These are phyloP conservation scores for Hypomecis atomaria DNA, from an alignment of 2,888 invertebrate genomes.

Conservation along the genomic window DNA sequence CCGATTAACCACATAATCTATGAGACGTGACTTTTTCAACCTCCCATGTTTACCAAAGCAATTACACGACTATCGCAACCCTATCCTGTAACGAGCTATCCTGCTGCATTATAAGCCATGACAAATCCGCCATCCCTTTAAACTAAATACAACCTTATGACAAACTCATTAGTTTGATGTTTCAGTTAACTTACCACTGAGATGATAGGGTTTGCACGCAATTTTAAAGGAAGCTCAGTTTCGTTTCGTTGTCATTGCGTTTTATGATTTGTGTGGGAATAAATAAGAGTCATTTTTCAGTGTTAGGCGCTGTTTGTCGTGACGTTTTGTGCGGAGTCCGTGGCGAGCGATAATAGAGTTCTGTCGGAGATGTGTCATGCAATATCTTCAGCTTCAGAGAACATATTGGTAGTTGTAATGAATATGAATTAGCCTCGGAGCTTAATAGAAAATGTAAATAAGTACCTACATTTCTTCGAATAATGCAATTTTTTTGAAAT, in stretches of 20 bases:
- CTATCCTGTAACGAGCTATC: slow-evolving; percentile 46
- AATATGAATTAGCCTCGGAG: slow-evolving; percentile 38
- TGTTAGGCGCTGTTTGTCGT: slow-evolving; percentile 32
- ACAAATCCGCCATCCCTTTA: slow-evolving; percentile 13
- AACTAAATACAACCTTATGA: slow-evolving; percentile 4
- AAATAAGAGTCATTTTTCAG: slow-evolving; percentile 42
- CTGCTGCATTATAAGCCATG: slow-evolving; percentile 40
- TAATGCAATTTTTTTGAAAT: too few species aligned
- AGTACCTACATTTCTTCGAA: too few species aligned
- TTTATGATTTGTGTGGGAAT: slow-evolving; percentile 33
- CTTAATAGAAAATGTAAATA: slow-evolving; percentile 15
- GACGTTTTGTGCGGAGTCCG: slow-evolving; percentile 38
- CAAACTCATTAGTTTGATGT: slow-evolving; percentile 15
- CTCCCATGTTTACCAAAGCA: slow-evolving; percentile 67
- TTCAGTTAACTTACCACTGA: slow-evolving; percentile 11
- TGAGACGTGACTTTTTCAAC: slow-evolving; percentile 60
- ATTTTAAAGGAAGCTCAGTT: slow-evolving; percentile 6
- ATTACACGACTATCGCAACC: slow-evolving; percentile 61
- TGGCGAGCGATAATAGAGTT: slow-evolving; percentile 49
- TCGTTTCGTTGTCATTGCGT: slow-evolving; percentile 27
- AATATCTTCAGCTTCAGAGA: slow-evolving; percentile 48
- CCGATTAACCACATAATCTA: slow-evolving; percentile 53
- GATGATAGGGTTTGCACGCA: slow-evolving; percentile 14
- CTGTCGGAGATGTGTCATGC: slow-evolving; percentile 48
- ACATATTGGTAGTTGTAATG: slow-evolving; percentile 35